Conservation (phyloP, 2,113 vertebrate species). For the Takifugu flavidus region DNA sequence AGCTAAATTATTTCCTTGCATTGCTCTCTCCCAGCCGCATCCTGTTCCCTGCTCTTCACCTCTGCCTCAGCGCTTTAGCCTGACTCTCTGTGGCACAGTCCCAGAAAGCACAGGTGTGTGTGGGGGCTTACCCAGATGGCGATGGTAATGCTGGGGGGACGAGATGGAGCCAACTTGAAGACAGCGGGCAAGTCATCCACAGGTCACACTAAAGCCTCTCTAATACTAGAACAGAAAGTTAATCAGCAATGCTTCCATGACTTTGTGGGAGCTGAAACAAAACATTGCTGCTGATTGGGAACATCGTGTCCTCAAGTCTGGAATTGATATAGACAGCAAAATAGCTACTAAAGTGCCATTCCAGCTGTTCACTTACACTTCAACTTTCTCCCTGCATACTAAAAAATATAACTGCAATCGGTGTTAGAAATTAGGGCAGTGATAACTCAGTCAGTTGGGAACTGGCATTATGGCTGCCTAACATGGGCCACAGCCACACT, state of each 20-base stretch:
- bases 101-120: conserved; percentile 63
- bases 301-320: neutral
- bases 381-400: no score
- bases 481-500: no score
- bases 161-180: conserved; percentile 29
- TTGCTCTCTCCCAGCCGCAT: neutral
- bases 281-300: neutral
- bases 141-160: conserved; percentile 32
- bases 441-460: no score
- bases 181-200: conserved; percentile 25
- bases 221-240: conserved; percentile 9
- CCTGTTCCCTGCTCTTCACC: conserved; percentile 19
- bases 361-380: no score
- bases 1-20: neutral
- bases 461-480: no score
- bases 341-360: no score
- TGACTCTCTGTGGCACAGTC: conserved; percentile 43
- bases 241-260: conserved; percentile 1
- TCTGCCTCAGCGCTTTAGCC: conserved; percentile 29
- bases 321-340: no score
- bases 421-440: no score
- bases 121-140: conserved; percentile 65
- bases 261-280: conserved; percentile 2
- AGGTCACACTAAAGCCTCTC: conserved; percentile 13
- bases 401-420: no score